phyloP scores from a whole-genome alignment of 30 jellyfish, hydroid and myxozoan species.

The Turritopsis dohrnii region DNA sequence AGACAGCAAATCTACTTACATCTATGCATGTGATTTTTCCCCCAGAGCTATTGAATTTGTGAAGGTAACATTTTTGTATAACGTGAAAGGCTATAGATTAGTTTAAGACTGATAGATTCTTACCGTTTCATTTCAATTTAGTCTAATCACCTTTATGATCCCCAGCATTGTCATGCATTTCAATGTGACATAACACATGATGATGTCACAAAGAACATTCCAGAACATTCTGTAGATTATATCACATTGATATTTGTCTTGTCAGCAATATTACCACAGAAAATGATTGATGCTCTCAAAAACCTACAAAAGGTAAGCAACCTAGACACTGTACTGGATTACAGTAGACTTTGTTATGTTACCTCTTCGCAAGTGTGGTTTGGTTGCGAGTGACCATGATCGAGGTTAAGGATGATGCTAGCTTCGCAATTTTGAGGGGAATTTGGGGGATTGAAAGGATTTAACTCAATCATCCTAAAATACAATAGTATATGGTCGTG shows the following conservation, averaged over 20 bases:
- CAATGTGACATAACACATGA: slow-evolving; percentile 80
- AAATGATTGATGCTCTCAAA: slow-evolving; percentile 52
- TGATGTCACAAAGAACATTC: slow-evolving; percentile 39
- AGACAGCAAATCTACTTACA: slow-evolving; percentile 47
- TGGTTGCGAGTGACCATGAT: no score
- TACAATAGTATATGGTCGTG: no score
- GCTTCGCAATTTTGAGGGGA: no score
- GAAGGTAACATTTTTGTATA: no score
- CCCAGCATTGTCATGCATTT: slow-evolving; percentile 71
- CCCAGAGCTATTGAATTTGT: slow-evolving; percentile 86
- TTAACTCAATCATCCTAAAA: background rate
- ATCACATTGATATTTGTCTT: slow-evolving; percentile 80
- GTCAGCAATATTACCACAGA: slow-evolving; percentile 87
- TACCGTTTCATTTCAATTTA: slow-evolving; percentile 5
- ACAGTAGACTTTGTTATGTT: no score
- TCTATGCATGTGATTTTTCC: slow-evolving; percentile 95
- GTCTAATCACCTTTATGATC: slow-evolving; percentile 58
- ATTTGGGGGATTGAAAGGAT: no score
- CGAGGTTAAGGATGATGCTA: no score
- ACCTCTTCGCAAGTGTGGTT: no score
- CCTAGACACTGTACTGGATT: no score
- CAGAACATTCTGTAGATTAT: slow-evolving; percentile 54
- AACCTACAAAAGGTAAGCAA: slow-evolving; percentile 62
- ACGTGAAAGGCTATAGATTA: no score
- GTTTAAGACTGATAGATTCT: background rate